Base-by-base conservation (phyloP, 1,140 invertebrate species). In the Goniozus legneri region DNA sequence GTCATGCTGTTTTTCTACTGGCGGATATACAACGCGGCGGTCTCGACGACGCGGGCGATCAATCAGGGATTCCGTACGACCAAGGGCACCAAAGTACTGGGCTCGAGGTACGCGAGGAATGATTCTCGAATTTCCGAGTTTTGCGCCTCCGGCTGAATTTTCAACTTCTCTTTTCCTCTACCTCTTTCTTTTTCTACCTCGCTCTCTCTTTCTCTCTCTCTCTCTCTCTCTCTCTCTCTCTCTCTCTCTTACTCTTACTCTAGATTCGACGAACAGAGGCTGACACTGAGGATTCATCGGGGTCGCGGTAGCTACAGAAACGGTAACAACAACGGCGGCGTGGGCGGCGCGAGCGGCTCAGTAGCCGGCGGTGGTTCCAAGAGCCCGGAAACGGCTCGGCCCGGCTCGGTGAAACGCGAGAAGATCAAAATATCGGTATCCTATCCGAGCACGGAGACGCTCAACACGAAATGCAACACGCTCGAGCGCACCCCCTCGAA, bases 1-100 rank as follows among this genome's bases (percentile, higher is more conserved):
- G 87, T 97, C 24, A 97, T 97, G 90, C 78, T 96, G 39, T 95
- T 97, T 80, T 92, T 98, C 76, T 97, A 98, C 76, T 93, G 92
- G 82, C 81, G 91, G 52, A 97, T 98, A 58, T 97, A 97, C 77
- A 84, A 87, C 44, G 92, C 92, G 0, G 93, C 93, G 13, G 85
- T 92, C 2, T 84, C 88, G 48, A 95, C 93, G 1, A 94, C 92
- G 0, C 85, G 85, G 54, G 91, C 92, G 20, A 91, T 95, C 59
- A 93, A 93, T 75, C 89, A 91, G 76, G 84, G 95, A 43, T 96
- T 96, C 68, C 83, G 92, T 47, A 95, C 92, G 27, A 95, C 93
- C 12, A 94, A 92, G 77, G 84, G 86, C 37, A 67, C 71, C 19
- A 76, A 71, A 61, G 62, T 67, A 63, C 50, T 73, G 15, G 73